These are phyloP conservation scores for Cliona cf. orientalis DNA, from an alignment of 37 sponge, comb jelly and placozoan species.

Conservation along the genomic window DNA sequence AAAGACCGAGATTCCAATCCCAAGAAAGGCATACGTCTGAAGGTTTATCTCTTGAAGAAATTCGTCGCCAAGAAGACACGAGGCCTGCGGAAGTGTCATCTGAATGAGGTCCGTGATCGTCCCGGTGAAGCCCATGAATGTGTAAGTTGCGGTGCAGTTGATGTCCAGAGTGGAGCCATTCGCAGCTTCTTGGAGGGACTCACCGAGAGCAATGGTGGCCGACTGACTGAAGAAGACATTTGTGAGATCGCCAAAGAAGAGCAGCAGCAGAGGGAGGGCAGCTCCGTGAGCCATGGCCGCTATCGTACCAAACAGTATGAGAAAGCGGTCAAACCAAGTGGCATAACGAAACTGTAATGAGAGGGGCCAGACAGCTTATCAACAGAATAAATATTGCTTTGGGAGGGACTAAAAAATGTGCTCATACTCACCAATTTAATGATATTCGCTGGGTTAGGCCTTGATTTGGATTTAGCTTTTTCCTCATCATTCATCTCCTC, in stretches of 20 bases:
- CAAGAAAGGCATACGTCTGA: background rate
- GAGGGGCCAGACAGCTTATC: background rate
- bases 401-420: too few species aligned
- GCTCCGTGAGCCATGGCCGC: slow-evolving; percentile 36
- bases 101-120: background rate
- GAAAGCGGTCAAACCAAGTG: slow-evolving; percentile 19
- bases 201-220: background rate
- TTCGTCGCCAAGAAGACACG: background rate
- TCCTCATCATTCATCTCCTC: too few species aligned
- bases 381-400: background rate
- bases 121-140: too few species aligned
- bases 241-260: slow-evolving; percentile 45
- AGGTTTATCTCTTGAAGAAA: background rate
- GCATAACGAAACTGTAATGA: slow-evolving; percentile 55
- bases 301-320: slow-evolving; percentile 31
- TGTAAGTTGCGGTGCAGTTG: background rate
- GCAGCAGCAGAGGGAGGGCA: slow-evolving; percentile 17
- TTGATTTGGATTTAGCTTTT: too few species aligned
- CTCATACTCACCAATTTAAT: background rate
- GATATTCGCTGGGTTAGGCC: background rate
- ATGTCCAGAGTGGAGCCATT: background rate
- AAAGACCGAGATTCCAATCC: slow-evolving; percentile 18
- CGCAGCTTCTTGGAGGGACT: background rate
- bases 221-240: slow-evolving; percentile 1
- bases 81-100: background rate